phyloP scores from a whole-genome alignment of 30 jellyfish, hydroid and myxozoan species.

The Rhopilema esculentum region DNA sequence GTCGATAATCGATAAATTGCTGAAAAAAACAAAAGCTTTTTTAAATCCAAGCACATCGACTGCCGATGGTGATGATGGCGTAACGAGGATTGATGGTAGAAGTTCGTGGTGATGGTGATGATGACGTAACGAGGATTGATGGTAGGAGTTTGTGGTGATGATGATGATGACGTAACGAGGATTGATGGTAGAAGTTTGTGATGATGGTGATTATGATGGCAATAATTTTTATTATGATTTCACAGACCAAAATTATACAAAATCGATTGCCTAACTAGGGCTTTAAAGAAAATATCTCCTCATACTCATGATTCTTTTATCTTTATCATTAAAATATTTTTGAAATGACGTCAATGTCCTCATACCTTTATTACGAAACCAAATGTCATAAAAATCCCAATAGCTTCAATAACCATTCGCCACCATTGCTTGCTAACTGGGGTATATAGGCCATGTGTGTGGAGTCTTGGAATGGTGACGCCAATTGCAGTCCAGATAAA shows the following conservation, averaged over 20 bases:
- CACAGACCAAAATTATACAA: too few relatives aligned
- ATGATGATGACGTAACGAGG: background rate
- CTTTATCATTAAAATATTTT: too few relatives aligned
- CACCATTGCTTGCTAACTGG: constrained; percentile 73
- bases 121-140: too few relatives aligned
- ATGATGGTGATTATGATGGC: too few relatives aligned
- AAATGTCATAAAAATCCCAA: constrained; percentile 65
- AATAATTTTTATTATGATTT: too few relatives aligned
- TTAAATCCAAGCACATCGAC: too few relatives aligned
- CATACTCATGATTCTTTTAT: background rate
- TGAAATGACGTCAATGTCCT: background rate
- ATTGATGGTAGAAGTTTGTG: background rate
- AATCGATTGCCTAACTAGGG: too few relatives aligned
- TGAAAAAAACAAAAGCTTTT: constrained; percentile 13
- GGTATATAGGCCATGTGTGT: constrained; percentile 50
- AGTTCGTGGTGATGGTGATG: too few relatives aligned
- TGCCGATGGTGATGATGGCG: too few relatives aligned
- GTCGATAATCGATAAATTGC: constrained; percentile 85
- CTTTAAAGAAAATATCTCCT: too few relatives aligned
- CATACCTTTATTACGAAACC: constrained; percentile 71
- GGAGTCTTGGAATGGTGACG: constrained; percentile 53
- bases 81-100: too few relatives aligned
- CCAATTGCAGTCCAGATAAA: constrained; percentile 88
- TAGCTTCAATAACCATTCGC: constrained; percentile 73
- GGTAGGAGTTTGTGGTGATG: too few relatives aligned